Conservation (phyloP, 1,140 invertebrate species). For the Linepithema humile region DNA sequence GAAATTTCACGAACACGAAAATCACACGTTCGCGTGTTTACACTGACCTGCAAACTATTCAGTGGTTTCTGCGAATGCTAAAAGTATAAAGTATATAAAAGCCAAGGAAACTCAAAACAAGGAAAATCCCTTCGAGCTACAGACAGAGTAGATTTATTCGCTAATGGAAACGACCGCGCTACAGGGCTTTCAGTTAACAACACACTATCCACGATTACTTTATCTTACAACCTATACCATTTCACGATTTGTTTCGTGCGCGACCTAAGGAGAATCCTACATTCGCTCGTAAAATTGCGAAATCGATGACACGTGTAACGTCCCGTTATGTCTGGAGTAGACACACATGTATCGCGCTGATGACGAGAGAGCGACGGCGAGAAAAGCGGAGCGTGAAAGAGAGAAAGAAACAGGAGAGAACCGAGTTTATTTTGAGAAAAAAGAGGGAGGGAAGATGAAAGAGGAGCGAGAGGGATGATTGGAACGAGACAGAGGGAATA, state of each 20-base stretch:
- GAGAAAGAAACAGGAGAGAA: background rate
- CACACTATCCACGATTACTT: slow-evolving; percentile 21
- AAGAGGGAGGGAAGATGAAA: background rate
- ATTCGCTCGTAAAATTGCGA: background rate
- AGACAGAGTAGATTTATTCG: slow-evolving; percentile 43
- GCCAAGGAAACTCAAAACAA: slow-evolving; percentile 27
- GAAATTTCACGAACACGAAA: slow-evolving; percentile 8
- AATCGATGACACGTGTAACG: slow-evolving; percentile 40
- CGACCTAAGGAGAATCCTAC: background rate
- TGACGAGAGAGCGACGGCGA: background rate
- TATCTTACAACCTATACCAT: too few relatives aligned
- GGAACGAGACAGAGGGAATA: background rate
- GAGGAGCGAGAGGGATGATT: background rate
- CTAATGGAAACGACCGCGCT: slow-evolving; percentile 44
- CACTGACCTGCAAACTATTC: background rate
- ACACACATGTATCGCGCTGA: background rate
- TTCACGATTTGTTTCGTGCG: background rate
- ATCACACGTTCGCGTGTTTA: slow-evolving; percentile 29
- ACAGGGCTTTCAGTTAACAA: slow-evolving; percentile 13
- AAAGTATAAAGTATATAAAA: slow-evolving; percentile 43
- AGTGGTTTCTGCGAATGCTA: slow-evolving; percentile 4
- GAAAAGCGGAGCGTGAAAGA: background rate
- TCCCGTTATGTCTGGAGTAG: background rate
- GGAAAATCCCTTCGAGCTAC: slow-evolving; percentile 39
- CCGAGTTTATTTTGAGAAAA: background rate